Conservation (phyloP, 2,888 invertebrate genomes). For the Cosmia pyralina region DNA sequence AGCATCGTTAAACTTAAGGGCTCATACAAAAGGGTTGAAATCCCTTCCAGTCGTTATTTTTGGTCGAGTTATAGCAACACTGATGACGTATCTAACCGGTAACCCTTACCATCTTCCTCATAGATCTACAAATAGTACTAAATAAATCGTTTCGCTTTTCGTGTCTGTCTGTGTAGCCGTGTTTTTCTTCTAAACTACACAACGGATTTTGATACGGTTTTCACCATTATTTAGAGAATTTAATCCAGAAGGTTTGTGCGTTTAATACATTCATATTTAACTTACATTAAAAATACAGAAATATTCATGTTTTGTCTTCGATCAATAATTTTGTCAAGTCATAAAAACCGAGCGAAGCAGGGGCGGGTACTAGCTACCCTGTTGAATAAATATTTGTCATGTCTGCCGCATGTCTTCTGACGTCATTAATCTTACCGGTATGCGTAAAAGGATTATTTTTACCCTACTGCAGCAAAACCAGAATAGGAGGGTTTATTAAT, state of each 20-base stretch:
- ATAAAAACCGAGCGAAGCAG: neutral
- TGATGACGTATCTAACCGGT: constrained; percentile 24
- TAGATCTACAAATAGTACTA: neutral
- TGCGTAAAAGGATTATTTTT: constrained; percentile 41
- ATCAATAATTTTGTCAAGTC: too few species aligned
- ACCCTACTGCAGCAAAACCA: too few species aligned
- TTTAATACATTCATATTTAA: neutral
- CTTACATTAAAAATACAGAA: neutral
- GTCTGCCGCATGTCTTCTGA: constrained; percentile 37
- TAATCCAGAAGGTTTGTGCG: neutral
- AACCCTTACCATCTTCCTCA: neutral
- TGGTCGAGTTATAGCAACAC: constrained; percentile 42
- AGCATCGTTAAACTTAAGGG: constrained; percentile 28
- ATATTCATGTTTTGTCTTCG: neutral
- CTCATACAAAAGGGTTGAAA: constrained; percentile 33
- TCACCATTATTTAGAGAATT: neutral
- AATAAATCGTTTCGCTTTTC: neutral
- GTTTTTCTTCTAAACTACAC: neutral
- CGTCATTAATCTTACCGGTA: constrained; percentile 36
- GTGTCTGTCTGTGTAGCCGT: neutral
- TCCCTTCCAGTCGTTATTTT: constrained; percentile 36
- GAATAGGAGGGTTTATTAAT: too few species aligned
- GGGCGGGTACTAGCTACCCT: neutral
- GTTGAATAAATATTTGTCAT: constrained; percentile 49
- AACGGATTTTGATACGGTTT: neutral